Evolutionary conservation across 2,888 invertebrate genomes (phyloP), one percentile per base, ranked within the genome.

Genomic region (Cepaea hortensis): DNA sequence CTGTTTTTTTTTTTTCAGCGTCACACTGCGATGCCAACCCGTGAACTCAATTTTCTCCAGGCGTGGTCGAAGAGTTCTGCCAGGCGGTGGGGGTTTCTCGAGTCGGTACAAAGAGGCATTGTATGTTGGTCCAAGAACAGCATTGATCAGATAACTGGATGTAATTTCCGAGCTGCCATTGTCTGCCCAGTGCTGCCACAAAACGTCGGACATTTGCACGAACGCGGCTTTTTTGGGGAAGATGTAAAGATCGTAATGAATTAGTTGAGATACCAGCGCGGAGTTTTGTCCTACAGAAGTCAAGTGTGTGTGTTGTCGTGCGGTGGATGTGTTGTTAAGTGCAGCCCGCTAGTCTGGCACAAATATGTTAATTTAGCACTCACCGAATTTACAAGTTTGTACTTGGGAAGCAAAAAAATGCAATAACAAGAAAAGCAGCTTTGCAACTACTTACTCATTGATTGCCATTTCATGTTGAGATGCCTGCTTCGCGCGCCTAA

Each of bases 381-480:
- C 77, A 23, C 11, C 76, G 50, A 6, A 46, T 50, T 61, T 18
- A 77, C 55, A 77, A n/a, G 55, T 3, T 3, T 18, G 50, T 4
- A 18, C 18, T 20, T 55, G 2, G 75, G 48, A 11, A 3, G 48
- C 48, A 13, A 46, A 2, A 70, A 68, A 72, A 61, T 35, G 20
- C 18, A 55, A 35, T 20, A 62, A 85, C 85, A 85, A 80, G 80
- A 9, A 50, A 79, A 55, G 18, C 70, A 61, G 35, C 68, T 77
- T 50, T 18, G 20, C 46, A 35, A 20, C 11, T 85, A 73, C 85
- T 73, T 85, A 85, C 80, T 48, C 46, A 48, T 23, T 85, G 85
- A 85, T 85, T 72, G 85, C 81, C 81, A 35, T 80, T 85, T 85
- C 85, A 48, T 85, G 85, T 85, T n/a, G 55, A 23, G 73, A 68